Percentiles rank a stretch among this genome's conserved stretches.
These are phyloP conservation scores for Falco columbarius DNA, from an alignment of 2,797 vertebrate species.

Conservation along the genomic window DNA sequence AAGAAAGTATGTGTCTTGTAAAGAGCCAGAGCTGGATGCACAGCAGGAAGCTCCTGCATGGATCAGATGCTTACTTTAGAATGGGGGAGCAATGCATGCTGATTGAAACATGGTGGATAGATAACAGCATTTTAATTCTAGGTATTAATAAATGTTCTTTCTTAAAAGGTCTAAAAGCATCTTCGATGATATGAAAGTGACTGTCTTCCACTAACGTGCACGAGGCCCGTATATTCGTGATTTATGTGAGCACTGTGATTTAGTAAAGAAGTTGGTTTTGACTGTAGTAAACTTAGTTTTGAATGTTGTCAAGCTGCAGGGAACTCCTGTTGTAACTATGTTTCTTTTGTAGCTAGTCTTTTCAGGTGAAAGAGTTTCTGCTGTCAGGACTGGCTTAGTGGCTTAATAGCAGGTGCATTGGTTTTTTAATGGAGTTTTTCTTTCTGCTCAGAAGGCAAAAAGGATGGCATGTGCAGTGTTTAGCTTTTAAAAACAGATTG, in stretches of 20 bases:
- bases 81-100: not conserved
- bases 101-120: not conserved
- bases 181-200: not conserved
- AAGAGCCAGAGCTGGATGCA: not conserved
- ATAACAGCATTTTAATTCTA: not conserved
- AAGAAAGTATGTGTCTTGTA: not conserved
- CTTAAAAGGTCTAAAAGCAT: not conserved
- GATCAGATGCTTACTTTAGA: not conserved
- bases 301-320: not conserved
- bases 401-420: not conserved
- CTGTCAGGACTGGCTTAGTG: not conserved
- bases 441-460: not conserved
- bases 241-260: not conserved
- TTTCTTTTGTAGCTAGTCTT: not conserved
- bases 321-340: not conserved
- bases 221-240: not conserved
- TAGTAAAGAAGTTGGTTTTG: not conserved
- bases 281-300: not conserved
- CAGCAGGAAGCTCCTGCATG: not conserved
- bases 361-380: not conserved
- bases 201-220: not conserved
- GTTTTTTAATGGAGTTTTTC: not conserved
- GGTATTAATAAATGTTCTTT: not conserved
- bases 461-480: not conserved
- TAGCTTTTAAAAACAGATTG: constrained; percentile 30